Evolutionary conservation across 2,888 invertebrate genomes (phyloP), one percentile per base, ranked within the genome.

Genomic region (Psylliodes chrysocephalus): DNA sequence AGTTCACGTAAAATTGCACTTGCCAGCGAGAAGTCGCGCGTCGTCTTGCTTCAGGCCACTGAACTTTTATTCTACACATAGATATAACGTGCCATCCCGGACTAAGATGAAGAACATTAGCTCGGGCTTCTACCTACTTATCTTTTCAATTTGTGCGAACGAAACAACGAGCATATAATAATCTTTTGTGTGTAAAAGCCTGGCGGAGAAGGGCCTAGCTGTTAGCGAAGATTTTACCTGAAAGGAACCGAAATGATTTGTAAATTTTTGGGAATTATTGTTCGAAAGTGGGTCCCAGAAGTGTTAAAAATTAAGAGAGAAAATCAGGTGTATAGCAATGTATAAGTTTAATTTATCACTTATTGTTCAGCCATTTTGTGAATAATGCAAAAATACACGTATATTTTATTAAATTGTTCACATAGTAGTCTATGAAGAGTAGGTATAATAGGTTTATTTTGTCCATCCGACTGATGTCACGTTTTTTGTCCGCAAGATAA

Each of bases 91-190:
- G 30, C 17, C 47, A 47, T 47, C 19, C 47, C 47, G 47, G 25
- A 47, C 47, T 47, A 49, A 49, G 49, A 49, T 17, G 8, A 25
- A 17, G 30, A 18, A 28, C 28, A 49, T 49, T 49, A 49, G 14
- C 15, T 7, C 4, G 7, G n/a, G 4, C 28, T 49, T 49, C 49
- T 59, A 49, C 49, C 49, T 49, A 59, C 49, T 59, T 59, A 35
- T 57, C 38, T 59, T 59, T 59, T 59, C 57, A 59, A 59, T 59
- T 59, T 59, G 49, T 28, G 49, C 14, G 49, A 49, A 59, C 15
- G 35, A 40, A 38, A 59, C 49, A 28, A 49, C 14, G 30, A 25
- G 4, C 3, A 14, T 22, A 12, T 8, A 19, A n/a, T 8, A 25
- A 8, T 47, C 28, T 47, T 47, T 22, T 22, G n/a, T 25, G 4